Conservation (phyloP, 2,113 vertebrate species). For the Thermophis baileyi region DNA sequence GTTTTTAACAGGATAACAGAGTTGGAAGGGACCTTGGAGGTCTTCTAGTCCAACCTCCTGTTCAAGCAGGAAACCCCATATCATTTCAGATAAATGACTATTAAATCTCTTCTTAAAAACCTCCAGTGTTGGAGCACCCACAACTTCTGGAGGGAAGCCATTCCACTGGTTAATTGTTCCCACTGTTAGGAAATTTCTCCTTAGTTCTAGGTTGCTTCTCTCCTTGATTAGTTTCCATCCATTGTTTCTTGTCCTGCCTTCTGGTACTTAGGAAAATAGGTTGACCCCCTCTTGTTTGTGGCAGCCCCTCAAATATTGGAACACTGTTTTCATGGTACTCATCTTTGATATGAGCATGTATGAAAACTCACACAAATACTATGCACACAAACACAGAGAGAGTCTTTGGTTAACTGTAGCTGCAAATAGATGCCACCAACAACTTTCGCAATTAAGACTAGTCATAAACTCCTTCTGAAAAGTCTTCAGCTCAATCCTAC, state of each 20-base stretch:
- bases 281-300: background rate
- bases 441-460: background rate
- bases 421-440: background rate
- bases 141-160: rapidly evolving
- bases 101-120: background rate
- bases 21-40: background rate
- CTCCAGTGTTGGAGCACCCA: background rate
- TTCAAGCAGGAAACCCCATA: background rate
- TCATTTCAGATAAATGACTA: background rate
- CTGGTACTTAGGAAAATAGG: background rate
- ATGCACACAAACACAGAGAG: background rate
- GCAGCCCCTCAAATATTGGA: background rate
- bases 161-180: background rate
- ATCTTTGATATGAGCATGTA: background rate
- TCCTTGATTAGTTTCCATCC: background rate
- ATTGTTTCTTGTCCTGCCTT: background rate
- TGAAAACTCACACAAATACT: background rate
- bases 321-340: background rate
- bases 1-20: background rate
- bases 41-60: background rate
- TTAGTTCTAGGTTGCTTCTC: background rate
- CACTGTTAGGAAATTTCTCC: background rate
- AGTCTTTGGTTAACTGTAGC: background rate
- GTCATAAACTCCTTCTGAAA: background rate
- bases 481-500: background rate